Base-by-base conservation (phyloP, 2,888 invertebrate species). In the Carcina quercana region DNA sequence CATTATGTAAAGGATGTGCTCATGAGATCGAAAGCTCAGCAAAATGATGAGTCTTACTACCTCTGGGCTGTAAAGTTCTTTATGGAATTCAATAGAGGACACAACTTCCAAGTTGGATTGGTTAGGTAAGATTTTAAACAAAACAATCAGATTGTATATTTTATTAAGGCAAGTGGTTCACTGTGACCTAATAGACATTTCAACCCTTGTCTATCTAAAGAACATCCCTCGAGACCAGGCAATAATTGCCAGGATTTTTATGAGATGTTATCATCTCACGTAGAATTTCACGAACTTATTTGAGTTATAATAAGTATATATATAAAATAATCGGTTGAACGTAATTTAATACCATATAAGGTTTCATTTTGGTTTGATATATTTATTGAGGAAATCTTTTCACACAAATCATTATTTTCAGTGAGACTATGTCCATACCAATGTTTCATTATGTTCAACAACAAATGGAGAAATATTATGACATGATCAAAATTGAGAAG, bases 361-460 rank as follows among this genome's bases (percentile, higher is more conserved):
- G n/a, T n/a, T n/a, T n/a, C n/a, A n/a, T n/a, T n/a, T n/a, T n/a
- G n/a, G n/a, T n/a, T n/a, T n/a, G n/a, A n/a, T n/a, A n/a, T n/a
- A n/a, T n/a, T n/a, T n/a, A n/a, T n/a, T n/a, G n/a, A n/a, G n/a
- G n/a, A n/a, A n/a, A n/a, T n/a, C n/a, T n/a, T n/a, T n/a, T n/a
- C n/a, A n/a, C n/a, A n/a, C n/a, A n/a, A n/a, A n/a, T n/a, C 5
- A 5, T 22, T 15, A n/a, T 11, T 86, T 86, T 53, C 68, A 96
- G 96, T 68, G 97, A 98, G 82, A 97, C 98, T 1, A 89, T 98
- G 87, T 93, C 95, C 11, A 89, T 95, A 3, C 90, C 92, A 41
- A 91, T 93, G 53, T 98, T 98, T 73, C 96, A 98, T 79, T 95
- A 95, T 73, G 92, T 97, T 5, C 97, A 98, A 72, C 93, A 94